Percentiles rank a stretch among this genome's conserved stretches.
phyloP scores from a whole-genome alignment of 1,140 invertebrate genomes.

The Catajapyx aquilonaris region DNA sequence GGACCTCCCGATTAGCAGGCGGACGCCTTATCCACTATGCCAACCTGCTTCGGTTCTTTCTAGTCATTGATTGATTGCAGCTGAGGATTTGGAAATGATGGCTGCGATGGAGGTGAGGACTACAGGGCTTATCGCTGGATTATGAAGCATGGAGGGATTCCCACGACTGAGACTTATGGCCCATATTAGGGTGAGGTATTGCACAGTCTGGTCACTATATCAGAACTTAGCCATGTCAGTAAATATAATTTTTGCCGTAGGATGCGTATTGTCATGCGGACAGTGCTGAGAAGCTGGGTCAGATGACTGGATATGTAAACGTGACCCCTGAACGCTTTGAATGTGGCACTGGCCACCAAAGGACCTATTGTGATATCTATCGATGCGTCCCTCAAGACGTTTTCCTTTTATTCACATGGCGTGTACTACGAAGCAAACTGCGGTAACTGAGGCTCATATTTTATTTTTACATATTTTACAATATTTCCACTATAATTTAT shows the following conservation, averaged over 20 bases:
- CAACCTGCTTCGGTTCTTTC: too few relatives aligned
- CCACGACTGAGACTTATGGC: conserved; percentile 26
- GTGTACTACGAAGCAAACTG: conserved; percentile 30
- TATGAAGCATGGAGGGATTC: conserved; percentile 25
- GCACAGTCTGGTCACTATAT: too few relatives aligned
- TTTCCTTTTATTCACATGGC: conserved; percentile 24
- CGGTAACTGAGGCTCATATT: conserved; percentile 20
- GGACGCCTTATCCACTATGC: too few relatives aligned
- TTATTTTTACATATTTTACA: too few relatives aligned
- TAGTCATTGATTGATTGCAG: conserved; percentile 33
- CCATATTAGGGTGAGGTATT: conserved; percentile 23
- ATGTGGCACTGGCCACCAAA: conserved; percentile 22
- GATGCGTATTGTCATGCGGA: conserved; percentile 27
- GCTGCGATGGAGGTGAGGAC: conserved; percentile 28
- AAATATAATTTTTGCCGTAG: conserved; percentile 15
- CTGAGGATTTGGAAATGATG: conserved; percentile 32
- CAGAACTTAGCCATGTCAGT: too few relatives aligned
- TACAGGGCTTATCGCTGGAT: conserved; percentile 28
- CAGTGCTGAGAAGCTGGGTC: conserved; percentile 17
- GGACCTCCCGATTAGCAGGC: too few relatives aligned
- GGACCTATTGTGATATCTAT: conserved; percentile 30
- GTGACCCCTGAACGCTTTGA: conserved; percentile 25
- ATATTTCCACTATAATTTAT: too few relatives aligned
- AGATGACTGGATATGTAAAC: conserved; percentile 25
- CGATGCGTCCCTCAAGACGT: conserved; percentile 23